Evolutionary conservation across 2,113 vertebrate species (phyloP), one percentile per base, ranked within the genome.

Genomic region (Podocnemis expansa): DNA sequence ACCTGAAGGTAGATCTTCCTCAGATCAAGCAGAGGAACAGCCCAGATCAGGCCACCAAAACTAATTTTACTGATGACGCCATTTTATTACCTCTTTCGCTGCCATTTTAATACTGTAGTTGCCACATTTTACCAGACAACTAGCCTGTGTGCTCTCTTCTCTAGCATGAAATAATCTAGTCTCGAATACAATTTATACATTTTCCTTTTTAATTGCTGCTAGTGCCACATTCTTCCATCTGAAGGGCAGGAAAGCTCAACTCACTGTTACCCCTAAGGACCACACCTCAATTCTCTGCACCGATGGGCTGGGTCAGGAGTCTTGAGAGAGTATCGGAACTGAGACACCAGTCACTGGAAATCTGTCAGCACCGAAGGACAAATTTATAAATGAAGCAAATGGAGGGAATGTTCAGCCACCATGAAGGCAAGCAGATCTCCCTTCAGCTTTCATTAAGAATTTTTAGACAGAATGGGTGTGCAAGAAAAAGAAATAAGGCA

Each of bases 101-200:
- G 98, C 97, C 98, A 98, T 98, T 97, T 98, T 97, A 98, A 96
- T 92, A 89, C 56, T 0, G 1, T 52, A 82, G 80, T 94, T 87
- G 87, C 12, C 29, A 87, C 27, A 70, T 89, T 93, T 93, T 78
- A n/a, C 60, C 78, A 0, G 1, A 60, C 78, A 94, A 93, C 87
- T 84, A 43, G 88, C 84, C 86, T 54, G 70, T 1, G 1, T 3
- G 5, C 79, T 82, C 70, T 91, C 86, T 58, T 52, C 84, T 90
- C 90, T 34, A 70, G 29, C 27, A 87, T 43, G 78, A 82, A 83
- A 45, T 27, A 93, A 85, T 31, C 17, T 11, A 10, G 86, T 3
- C 80, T 82, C 54, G 95, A 93, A 76, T 21, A 41, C 80, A 92
- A 70, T 17, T 79, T 16, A 0, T 5, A 6, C 0, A 5, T 54